Evolutionary conservation across 2,888 invertebrate species (phyloP), one percentile per base, ranked within the genome.

Genomic region (Xiphydria camelus): DNA sequence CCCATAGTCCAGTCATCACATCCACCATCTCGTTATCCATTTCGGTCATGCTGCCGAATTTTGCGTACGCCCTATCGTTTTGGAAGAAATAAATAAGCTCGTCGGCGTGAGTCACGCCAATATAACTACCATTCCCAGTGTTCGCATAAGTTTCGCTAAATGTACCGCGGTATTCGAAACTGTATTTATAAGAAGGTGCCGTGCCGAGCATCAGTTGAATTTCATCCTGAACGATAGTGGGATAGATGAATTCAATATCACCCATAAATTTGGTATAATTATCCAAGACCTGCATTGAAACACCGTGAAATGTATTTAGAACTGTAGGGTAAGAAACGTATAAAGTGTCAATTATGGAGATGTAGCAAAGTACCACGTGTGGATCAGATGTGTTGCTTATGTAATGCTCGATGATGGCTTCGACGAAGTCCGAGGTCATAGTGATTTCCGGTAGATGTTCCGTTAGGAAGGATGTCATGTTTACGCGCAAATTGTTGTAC

Each of bases 11-110:
- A 3, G 77, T 60, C 63, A 78, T 62, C 18, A 67, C 59, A 12
- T 69, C 58, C 2, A 73, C 66, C 7, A 78, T 64, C 21, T 44
- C 29, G 19, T 53, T 42, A 45, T 74, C 74, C 1, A 45, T 32
- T 12, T 45, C 36, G 36, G 49, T 60, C 14, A 62, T 31, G 4
- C 46, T 47, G 15, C 48, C 22, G 3, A 42, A 17, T 37, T 51
- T 12, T 1, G 20, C 37, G 9, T 39, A 39, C 3, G 7, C 1
- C 2, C 17, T 31, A 2, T 22, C 21, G 4, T 45, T 22, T 6
- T 64, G 62, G 56, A 80, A 80, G 20, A 79, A 48, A 51, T 80
- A 77, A 22, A 78, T 67, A 2, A 80, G 57, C 35, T 81, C 80
- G 49, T 80, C 79, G 1, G 77, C 76, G 51, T 80, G 80, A 32